Evolutionary conservation across 2,888 invertebrate species (phyloP), one percentile per base, ranked within the genome.

Genomic region (Zootermopsis nevadensis): DNA sequence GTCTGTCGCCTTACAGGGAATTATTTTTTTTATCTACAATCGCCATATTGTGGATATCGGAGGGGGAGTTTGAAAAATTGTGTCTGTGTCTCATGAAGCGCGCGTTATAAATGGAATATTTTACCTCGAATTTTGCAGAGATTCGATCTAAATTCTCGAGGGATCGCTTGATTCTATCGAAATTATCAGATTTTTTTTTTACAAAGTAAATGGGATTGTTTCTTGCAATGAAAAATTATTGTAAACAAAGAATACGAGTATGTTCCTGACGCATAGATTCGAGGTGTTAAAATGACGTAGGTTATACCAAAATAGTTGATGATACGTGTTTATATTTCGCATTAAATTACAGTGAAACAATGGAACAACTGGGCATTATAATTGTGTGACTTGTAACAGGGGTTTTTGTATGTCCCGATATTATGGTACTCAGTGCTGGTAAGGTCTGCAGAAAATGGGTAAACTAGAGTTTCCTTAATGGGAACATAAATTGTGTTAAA

Each of bases 401-500:
- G n/a, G 33, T 69, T 69, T 69, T 69, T 69, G 69, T 69, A 69
- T 33, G 22, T 30, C 8, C 22, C 10, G 69, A 31, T 69, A 69
- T 69, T 69, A 69, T 33, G 33, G 30, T 69, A 69, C 31, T 53
- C 27, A 31, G 53, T 48, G 77, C 77, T 76, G 76, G 76, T 42
- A 76, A 76, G 76, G 42, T 76, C 42, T 77, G 77, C 31, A 19
- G 6, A 7, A 55, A 55, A 48, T 19, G 27, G 77, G 76, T 10
- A n/a, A 38, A 77, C 31, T 77, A 33, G 82, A 82, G 79, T 69
- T 82, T 60, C 83, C 83, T 81, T 81, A 80, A 83, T 83, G 80
- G 80, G 76, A 30, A 83, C 80, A 83, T 83, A 81, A 83, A 83
- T 83, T 83, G 74, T 80, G 76, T 80, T 72, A 81, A 83, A 83